Evolutionary conservation across 2,888 invertebrate species (phyloP).

Genomic region (Xiphydria camelus): DNA sequence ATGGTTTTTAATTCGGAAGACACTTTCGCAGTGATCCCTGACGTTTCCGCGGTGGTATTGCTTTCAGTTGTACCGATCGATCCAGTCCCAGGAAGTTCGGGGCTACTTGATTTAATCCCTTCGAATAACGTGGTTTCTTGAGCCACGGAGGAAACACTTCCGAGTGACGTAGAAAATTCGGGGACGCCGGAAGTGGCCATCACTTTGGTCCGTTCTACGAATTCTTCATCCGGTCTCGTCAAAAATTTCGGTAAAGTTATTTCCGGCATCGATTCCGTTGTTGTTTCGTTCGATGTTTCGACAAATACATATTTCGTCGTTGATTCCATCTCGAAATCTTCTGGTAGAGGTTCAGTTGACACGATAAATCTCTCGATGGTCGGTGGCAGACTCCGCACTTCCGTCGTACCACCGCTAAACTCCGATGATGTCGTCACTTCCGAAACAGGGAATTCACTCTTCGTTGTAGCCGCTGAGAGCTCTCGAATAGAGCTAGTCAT

Average conservation of each 20-base stretch:
- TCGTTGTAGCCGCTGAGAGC: background rate
- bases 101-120: too few relatives aligned
- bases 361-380: background rate
- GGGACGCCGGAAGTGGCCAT: too few relatives aligned
- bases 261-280: constrained; percentile 7
- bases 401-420: constrained; percentile 12
- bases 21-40: too few relatives aligned
- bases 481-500: background rate
- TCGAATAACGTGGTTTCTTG: too few relatives aligned
- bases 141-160: too few relatives aligned
- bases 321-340: constrained; percentile 4
- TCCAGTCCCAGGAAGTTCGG: too few relatives aligned
- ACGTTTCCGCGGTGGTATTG: too few relatives aligned
- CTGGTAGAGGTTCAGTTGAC: background rate
- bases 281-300: constrained; percentile 1
- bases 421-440: background rate
- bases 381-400: background rate
- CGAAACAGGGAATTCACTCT: background rate
- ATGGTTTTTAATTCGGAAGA: too few relatives aligned
- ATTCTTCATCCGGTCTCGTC: background rate
- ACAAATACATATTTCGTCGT: constrained; percentile 11
- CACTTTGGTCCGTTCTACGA: too few relatives aligned
- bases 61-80: too few relatives aligned
- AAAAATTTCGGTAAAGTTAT: constrained; percentile 20
- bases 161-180: too few relatives aligned